Percentiles rank a stretch among this genome's conserved stretches.
Evolutionary conservation across 1,140 invertebrate species (phyloP).

Genomic region (Polyergus mexicanus): DNA sequence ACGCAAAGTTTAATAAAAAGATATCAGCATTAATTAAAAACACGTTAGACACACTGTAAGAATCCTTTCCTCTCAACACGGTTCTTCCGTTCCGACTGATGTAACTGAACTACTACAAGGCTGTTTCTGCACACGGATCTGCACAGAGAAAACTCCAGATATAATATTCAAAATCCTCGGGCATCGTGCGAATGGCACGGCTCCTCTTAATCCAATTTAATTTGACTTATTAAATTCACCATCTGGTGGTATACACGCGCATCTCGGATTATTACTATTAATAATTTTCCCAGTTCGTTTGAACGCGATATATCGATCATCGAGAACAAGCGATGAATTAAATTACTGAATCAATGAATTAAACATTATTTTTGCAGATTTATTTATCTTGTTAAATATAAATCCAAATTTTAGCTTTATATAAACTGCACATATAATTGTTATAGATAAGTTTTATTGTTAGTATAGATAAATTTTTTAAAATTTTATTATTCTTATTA

Average conservation of each 20-base stretch:
- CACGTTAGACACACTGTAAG: conserved; percentile 9
- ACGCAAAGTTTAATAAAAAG: conserved; percentile 1
- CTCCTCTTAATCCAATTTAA: conserved; percentile 77
- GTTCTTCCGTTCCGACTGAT: conserved; percentile 41
- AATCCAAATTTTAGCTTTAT: conserved; percentile 8
- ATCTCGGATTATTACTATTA: conserved; percentile 69
- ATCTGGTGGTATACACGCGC: conserved; percentile 72
- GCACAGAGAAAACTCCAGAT: conserved; percentile 68
- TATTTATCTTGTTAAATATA: conserved; percentile 4
- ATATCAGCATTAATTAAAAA: conserved; percentile 59
- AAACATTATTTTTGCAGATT: conserved; percentile 30
- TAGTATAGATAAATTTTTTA: no score
- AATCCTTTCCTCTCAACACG: not conserved
- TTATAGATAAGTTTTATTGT: no score
- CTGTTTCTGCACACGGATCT: conserved; percentile 46
- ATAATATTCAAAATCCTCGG: conserved; percentile 73
- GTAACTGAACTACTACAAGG: conserved; percentile 48
- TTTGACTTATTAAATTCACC: conserved; percentile 80
- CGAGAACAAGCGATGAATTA: conserved; percentile 28
- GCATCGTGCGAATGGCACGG: conserved; percentile 58
- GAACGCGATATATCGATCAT: conserved; percentile 20
- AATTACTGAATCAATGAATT: not conserved
- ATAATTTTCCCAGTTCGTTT: conserved; percentile 69
- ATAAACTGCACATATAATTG: not conserved
- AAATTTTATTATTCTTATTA: no score